Evolutionary conservation across 2,113 vertebrate species (phyloP).

Genomic region (Petromus typicus): DNA sequence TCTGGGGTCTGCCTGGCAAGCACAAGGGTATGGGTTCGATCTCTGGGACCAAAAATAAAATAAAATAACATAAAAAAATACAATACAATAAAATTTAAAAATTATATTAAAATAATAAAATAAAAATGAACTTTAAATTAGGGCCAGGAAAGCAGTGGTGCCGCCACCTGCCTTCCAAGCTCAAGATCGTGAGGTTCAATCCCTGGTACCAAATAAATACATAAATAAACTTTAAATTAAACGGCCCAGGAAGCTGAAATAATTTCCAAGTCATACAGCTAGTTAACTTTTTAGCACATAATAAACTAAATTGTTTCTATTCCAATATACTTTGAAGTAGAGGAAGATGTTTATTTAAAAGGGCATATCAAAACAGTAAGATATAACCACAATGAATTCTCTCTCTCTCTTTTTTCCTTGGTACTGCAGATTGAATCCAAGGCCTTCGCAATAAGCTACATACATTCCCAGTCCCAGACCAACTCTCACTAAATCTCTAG

Average conservation of each 20-base stretch:
- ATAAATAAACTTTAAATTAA: not conserved
- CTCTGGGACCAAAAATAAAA: no score
- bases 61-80: no score
- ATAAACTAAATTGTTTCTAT: not conserved
- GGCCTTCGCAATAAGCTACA: not conserved
- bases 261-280: not conserved
- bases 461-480: no score
- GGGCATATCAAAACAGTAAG: not conserved
- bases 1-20: no score
- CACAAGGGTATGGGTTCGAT: no score
- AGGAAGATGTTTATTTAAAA: not conserved
- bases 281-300: constrained; percentile 14
- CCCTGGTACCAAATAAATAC: no score
- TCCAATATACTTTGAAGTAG: not conserved
- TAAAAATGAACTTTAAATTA: no score
- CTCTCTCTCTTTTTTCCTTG: not conserved
- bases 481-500: not conserved
- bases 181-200: no score
- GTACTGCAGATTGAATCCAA: not conserved
- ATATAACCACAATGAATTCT: not conserved
- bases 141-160: no score
- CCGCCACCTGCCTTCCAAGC: no score
- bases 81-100: no score
- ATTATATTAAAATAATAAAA: no score
- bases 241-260: not conserved